Evolutionary conservation across 1,140 invertebrate species (phyloP).

Genomic region (Melanaphis sacchari): DNA sequence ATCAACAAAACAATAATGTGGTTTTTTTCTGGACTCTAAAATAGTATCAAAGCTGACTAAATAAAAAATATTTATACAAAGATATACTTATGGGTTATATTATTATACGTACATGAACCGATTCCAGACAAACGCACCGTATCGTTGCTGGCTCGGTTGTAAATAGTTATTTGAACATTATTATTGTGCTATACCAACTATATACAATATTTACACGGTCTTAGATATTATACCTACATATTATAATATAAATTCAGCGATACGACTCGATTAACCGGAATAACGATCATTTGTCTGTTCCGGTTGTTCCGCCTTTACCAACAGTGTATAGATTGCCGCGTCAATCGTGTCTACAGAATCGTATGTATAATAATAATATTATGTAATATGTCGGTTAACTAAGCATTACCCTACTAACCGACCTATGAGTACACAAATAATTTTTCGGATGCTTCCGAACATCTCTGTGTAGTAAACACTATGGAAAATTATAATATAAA

Average conservation of each 20-base stretch:
- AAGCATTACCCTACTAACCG: constrained; percentile 17
- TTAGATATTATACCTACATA: not conserved
- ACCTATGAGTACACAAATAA: not conserved
- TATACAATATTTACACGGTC: not conserved
- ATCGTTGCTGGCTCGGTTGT: not conserved
- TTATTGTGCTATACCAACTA: not conserved
- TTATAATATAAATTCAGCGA: not conserved
- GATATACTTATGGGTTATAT: not conserved
- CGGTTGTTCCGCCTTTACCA: not conserved
- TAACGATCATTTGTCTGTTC: not conserved
- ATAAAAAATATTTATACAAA: not conserved
- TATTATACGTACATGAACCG: not conserved
- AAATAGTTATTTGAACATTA: not conserved
- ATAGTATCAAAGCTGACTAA: not conserved
- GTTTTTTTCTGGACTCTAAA: not conserved
- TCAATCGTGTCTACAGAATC: not conserved
- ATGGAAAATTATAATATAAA: not conserved
- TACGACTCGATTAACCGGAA: constrained; percentile 27
- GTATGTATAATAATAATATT: not conserved
- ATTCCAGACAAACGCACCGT: not conserved
- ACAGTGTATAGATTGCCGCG: not conserved
- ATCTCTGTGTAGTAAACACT: not conserved
- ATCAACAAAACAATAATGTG: constrained; percentile 7
- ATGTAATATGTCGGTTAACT: constrained; percentile 4
- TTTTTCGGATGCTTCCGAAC: not conserved